Base-by-base conservation (phyloP, 2,888 invertebrate species). In the Laothoe populi region DNA sequence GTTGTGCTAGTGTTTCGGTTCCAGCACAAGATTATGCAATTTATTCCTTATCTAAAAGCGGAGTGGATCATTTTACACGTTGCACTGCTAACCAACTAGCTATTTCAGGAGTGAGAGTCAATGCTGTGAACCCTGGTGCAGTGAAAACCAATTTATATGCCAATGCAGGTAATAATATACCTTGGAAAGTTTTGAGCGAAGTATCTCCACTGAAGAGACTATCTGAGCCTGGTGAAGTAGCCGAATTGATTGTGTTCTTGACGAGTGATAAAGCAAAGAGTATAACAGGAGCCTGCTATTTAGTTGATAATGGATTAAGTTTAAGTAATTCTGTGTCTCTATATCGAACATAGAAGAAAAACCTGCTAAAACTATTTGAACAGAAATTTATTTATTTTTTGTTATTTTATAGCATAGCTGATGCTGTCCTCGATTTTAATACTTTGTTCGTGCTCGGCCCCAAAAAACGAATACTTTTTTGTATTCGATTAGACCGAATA, bases 191-290 rank as follows among this genome's bases (percentile, higher is more conserved):
- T 23, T 63, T 42, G 62, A 63, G 11, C 4, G 44, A 10, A 63
- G 16, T 19, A 64, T 61, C 4, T 13, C 45, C 61, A 8, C 61
- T 69, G 64, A 62, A 68, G 3, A 64, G 63, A 13, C 16, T 69
- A 8, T 46, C 63, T 8, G 48, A 63, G 2, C 66, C 69, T 4
- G 66, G 65, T n/a, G 69, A 70, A 23, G 63, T 69, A 8, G 67
- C 60, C 0, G 65, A 68, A 3, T 10, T 69, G 4, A 64, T 70
- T 0, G 40, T 64, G 24, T 67, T 66, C 21, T 46, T 70, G 2
- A 66, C 68, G 1, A 70, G 65, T n/a, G 48, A 48, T 23, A 24
- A 48, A 45, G 63, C 65, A 0, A 46, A 24, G 10, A 68, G 70
- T 31, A 59, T 70, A n/a, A 68, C 68, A 0, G 68, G 70, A 0